A percentile compares a stretch with the other conserved stretches of the same genome.
Conservation (phyloP, 1,140 invertebrate genomes). For the Philaenus spumarius region DNA sequence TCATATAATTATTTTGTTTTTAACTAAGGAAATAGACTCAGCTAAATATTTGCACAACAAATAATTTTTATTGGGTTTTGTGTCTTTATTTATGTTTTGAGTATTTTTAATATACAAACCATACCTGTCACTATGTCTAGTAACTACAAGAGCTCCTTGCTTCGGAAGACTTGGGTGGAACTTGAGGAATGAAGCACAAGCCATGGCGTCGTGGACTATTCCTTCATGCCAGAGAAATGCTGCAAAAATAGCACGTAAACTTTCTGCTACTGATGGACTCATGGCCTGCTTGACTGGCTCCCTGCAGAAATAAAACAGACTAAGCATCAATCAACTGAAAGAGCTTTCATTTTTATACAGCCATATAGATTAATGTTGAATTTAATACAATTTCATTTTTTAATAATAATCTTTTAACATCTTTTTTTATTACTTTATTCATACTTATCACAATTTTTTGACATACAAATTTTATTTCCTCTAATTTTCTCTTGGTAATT, state of each 20-base stretch:
- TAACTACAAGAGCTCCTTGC: conserved; percentile 67
- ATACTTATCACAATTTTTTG: too few species aligned
- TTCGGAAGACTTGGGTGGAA: conserved; percentile 87
- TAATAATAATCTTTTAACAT: too few species aligned
- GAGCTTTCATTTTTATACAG: background rate
- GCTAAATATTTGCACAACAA: too few species aligned
- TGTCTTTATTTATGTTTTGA: too few species aligned
- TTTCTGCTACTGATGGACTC: conserved; percentile 88
- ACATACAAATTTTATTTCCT: too few species aligned
- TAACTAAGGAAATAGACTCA: too few species aligned
- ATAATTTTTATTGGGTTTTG: too few species aligned
- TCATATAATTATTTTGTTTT: too few species aligned
- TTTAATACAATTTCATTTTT: too few species aligned
- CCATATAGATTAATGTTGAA: too few species aligned
- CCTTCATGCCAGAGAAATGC: conserved; percentile 97
- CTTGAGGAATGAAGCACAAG: conserved; percentile 91
- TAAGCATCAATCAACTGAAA: background rate
- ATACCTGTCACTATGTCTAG: conserved; percentile 44
- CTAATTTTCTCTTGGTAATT: too few species aligned
- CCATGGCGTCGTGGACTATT: conserved; percentile 95
- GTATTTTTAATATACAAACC: background rate
- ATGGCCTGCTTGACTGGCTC: conserved; percentile 70
- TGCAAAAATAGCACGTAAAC: conserved; percentile 87
- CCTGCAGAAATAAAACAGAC: conserved; percentile 22
- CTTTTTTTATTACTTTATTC: too few species aligned